A percentile compares a stretch with the other conserved stretches of the same genome.
Conservation (phyloP, 2,113 vertebrate species). For the Myiozetetes cayanensis region DNA sequence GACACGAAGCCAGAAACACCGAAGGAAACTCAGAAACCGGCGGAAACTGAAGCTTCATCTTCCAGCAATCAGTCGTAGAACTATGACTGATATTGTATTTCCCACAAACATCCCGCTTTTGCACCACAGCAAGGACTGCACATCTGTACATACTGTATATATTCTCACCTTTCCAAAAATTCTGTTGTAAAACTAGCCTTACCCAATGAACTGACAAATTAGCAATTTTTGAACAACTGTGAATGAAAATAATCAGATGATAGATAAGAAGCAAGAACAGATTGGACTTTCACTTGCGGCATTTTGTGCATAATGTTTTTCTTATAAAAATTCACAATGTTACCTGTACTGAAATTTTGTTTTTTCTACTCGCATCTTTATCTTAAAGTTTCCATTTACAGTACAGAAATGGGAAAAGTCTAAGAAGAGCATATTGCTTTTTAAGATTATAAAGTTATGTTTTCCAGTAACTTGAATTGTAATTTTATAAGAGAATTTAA, state of each 20-base stretch:
- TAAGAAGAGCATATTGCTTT: constrained; percentile 80
- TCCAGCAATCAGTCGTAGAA: constrained; percentile 60
- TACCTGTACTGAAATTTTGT: constrained; percentile 64
- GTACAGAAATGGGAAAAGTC: constrained; percentile 69
- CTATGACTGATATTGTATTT: background rate
- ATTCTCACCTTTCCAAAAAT: constrained; percentile 5
- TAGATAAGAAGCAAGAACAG: constrained; percentile 8
- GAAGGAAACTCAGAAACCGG: constrained; percentile 75
- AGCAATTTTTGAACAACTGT: constrained; percentile 58
- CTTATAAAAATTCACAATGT: constrained; percentile 67
- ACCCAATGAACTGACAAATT: background rate
- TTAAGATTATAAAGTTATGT: constrained; percentile 74
- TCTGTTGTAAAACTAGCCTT: constrained; percentile 47
- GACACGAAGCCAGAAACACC: constrained; percentile 77
- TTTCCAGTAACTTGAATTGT: constrained; percentile 74
- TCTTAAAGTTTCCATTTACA: constrained; percentile 75
- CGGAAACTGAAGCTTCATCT: constrained; percentile 55
- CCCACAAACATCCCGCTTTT: background rate
- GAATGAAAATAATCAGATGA: constrained; percentile 42
- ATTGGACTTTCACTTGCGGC: constrained; percentile 66
- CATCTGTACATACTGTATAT: constrained; percentile 58
- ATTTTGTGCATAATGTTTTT: constrained; percentile 77
- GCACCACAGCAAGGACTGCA: background rate
- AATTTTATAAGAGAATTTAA: constrained; percentile 68
- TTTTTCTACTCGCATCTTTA: constrained; percentile 65